Conservation (phyloP, 1,140 invertebrate genomes). For the Trialeurodes vaporariorum region DNA sequence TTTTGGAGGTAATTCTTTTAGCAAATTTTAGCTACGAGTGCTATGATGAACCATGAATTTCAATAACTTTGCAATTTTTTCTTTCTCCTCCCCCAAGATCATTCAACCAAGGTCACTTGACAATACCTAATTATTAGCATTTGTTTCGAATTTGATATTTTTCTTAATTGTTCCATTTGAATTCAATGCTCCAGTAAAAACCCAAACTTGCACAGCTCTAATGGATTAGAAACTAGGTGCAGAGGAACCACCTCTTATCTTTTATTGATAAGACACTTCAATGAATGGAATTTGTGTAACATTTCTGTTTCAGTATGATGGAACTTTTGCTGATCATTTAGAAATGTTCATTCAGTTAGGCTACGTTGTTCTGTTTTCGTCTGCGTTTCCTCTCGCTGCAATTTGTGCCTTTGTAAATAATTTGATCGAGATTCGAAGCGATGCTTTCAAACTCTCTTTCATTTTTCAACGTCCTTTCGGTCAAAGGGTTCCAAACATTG, state of each 20-base stretch:
- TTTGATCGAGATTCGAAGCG: constrained; percentile 82
- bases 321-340: constrained; percentile 91
- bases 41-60: no score
- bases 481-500: constrained; percentile 81
- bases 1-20: no score
- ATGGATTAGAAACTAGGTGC: no score
- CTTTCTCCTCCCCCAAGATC: no score
- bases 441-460: constrained; percentile 93
- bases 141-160: background rate
- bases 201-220: no score
- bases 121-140: background rate
- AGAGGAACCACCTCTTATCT: no score
- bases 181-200: no score
- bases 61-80: no score
- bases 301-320: constrained; percentile 60
- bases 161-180: no score
- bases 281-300: no score
- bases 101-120: constrained; percentile 17
- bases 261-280: no score
- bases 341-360: constrained; percentile 97
- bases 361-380: constrained; percentile 92
- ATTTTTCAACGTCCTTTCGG: constrained; percentile 89
- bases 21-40: no score
- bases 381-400: constrained; percentile 88
- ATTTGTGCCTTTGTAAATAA: constrained; percentile 89